Evolutionary conservation across 2,797 vertebrate species (phyloP).

Genomic region (Rhinichthys osculus): DNA sequence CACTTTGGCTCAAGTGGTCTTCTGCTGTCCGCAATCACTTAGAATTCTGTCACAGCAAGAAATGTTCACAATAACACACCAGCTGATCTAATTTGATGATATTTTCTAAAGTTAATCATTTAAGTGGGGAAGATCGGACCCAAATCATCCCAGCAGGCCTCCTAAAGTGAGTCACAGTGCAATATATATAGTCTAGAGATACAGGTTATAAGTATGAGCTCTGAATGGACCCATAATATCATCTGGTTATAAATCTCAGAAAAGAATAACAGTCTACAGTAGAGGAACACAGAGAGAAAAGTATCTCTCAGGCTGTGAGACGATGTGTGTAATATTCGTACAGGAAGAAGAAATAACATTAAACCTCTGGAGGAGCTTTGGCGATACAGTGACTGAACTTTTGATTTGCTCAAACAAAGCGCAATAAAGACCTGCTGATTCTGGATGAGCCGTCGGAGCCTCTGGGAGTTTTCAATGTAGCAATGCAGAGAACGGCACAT

Average conservation of each 20-base stretch:
- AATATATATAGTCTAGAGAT: slow-evolving; percentile 12
- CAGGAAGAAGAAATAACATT: slow-evolving; percentile 39
- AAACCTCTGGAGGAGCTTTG: slow-evolving; percentile 25
- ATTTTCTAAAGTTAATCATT: not conserved
- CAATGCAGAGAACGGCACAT: not conserved
- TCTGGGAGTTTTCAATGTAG: slow-evolving; percentile 32
- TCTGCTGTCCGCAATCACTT: slow-evolving; percentile 1
- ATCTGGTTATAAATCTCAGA: slow-evolving; percentile 17
- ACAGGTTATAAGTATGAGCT: not conserved
- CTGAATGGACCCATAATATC: not conserved
- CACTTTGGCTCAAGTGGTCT: slow-evolving; percentile 3
- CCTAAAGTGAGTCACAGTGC: not conserved
- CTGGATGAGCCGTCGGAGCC: slow-evolving; percentile 26
- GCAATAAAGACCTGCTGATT: slow-evolving; percentile 45
- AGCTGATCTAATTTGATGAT: not conserved
- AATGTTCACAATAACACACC: not conserved
- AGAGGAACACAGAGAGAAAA: not conserved
- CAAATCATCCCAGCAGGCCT: not conserved
- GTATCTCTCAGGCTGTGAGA: not conserved
- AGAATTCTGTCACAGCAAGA: not conserved
- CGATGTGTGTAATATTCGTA: slow-evolving; percentile 25
- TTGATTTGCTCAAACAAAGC: slow-evolving; percentile 46
- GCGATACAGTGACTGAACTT: slow-evolving; percentile 42
- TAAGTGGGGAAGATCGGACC: not conserved
- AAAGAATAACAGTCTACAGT: not conserved